Percentiles rank a stretch among this genome's conserved stretches.
phyloP scores from a whole-genome alignment of 1,140 invertebrate genomes.

The Drosophila arizonae region DNA sequence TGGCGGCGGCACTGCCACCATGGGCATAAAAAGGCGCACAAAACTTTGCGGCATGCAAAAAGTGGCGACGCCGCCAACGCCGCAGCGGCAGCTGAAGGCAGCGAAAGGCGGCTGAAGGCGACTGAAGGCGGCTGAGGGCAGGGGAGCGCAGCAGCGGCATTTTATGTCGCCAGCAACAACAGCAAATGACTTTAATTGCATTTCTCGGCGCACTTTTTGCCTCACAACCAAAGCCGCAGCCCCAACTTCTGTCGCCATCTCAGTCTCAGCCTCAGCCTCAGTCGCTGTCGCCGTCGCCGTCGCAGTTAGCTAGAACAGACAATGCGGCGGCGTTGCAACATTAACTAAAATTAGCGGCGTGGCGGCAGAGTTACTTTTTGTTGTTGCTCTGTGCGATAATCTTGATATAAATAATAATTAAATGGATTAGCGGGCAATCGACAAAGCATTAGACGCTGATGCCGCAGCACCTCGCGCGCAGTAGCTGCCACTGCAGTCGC shows the following conservation, averaged over 20 bases:
- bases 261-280: not conserved
- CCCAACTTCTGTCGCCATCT: not conserved
- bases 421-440: constrained; percentile 68
- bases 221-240: constrained; percentile 6
- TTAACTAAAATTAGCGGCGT: constrained; percentile 47
- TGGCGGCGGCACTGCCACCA: constrained; percentile 45
- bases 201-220: constrained; percentile 76
- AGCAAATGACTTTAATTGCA: constrained; percentile 81
- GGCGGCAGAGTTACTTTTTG: constrained; percentile 35
- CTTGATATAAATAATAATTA: constrained; percentile 81
- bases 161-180: constrained; percentile 79
- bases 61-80: constrained; percentile 73
- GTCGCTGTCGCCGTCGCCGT: not conserved
- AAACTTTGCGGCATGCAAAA: constrained; percentile 74
- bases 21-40: constrained; percentile 74
- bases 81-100: constrained; percentile 45
- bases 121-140: constrained; percentile 17
- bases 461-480: constrained; percentile 40
- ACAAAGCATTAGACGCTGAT: constrained; percentile 45
- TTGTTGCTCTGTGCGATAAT: constrained; percentile 46
- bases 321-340: constrained; percentile 54
- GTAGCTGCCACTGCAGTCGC: constrained; percentile 19
- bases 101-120: too few relatives aligned
- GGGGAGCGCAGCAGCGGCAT: constrained; percentile 59
- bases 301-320: constrained; percentile 55